Percentiles rank a stretch among this genome's conserved stretches.
These are phyloP conservation scores for Hestina assimilis DNA, from an alignment of 1,140 invertebrate genomes.

Conservation along the genomic window DNA sequence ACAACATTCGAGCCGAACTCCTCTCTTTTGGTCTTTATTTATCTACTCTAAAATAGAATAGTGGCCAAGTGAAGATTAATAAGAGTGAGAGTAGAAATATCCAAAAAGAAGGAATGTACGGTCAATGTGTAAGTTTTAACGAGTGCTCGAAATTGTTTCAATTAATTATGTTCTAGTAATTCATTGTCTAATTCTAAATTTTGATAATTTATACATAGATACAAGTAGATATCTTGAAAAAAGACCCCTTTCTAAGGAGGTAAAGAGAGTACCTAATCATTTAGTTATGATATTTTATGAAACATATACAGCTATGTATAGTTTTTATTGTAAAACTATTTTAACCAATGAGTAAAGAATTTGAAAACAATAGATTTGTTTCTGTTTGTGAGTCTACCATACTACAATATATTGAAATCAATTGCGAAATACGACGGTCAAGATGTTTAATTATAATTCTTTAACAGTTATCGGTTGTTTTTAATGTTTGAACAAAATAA, in stretches of 20 bases:
- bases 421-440: no score
- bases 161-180: constrained; percentile 76
- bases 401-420: background rate
- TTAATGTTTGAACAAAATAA: background rate
- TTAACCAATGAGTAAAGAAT: no score
- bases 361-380: background rate
- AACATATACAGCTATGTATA: background rate
- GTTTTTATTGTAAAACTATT: background rate
- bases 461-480: background rate
- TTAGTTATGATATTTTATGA: constrained; percentile 10
- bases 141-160: constrained; percentile 75
- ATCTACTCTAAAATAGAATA: constrained; percentile 70
- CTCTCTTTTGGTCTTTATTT: constrained; percentile 67
- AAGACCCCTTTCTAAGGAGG: constrained; percentile 29
- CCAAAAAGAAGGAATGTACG: constrained; percentile 71
- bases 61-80: constrained; percentile 66
- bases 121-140: constrained; percentile 77
- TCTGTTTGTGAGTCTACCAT: constrained; percentile 2
- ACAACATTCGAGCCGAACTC: constrained; percentile 64
- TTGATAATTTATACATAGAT: constrained; percentile 72
- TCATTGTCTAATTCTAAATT: constrained; percentile 72
- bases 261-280: constrained; percentile 21
- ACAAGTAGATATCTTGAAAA: constrained; percentile 55
- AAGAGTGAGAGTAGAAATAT: constrained; percentile 64
- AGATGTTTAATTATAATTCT: background rate